A percentile compares a stretch with the other conserved stretches of the same genome.
Evolutionary conservation across 2,797 vertebrate species (phyloP).

Genomic region (Varecia variegata): DNA sequence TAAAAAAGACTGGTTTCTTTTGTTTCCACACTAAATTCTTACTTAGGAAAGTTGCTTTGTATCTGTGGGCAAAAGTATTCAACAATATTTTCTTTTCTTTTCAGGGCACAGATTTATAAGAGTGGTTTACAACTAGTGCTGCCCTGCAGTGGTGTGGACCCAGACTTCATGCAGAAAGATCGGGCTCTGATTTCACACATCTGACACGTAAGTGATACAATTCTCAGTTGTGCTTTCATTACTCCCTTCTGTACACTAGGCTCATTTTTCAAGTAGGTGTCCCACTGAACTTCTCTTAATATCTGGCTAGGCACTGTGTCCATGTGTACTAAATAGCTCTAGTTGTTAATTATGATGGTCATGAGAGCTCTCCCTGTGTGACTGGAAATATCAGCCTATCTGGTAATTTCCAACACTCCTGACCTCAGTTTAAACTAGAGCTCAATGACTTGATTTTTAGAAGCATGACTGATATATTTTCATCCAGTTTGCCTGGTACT

Average conservation of each 20-base stretch:
- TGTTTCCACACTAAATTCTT: neutral
- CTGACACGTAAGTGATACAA: slow-evolving; percentile 88
- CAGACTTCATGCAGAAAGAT: slow-evolving; percentile 90
- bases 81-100: neutral
- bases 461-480: neutral
- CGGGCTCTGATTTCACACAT: slow-evolving; percentile 89
- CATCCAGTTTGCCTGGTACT: neutral
- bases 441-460: neutral
- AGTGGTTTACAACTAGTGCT: slow-evolving; percentile 91
- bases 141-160: slow-evolving; percentile 91
- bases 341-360: neutral
- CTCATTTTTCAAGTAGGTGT: neutral
- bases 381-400: neutral
- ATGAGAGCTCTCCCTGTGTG: neutral
- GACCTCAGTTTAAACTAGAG: neutral
- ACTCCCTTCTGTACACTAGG: neutral
- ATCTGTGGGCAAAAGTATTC: neutral
- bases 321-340: neutral
- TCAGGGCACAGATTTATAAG: slow-evolving; percentile 94
- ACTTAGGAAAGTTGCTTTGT: neutral
- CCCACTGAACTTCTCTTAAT: neutral
- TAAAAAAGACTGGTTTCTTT: neutral
- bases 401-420: neutral
- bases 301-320: neutral
- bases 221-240: neutral